These are phyloP conservation scores for Drosophila phalerata DNA, from an alignment of 2,888 invertebrate genomes.

Conservation along the genomic window DNA sequence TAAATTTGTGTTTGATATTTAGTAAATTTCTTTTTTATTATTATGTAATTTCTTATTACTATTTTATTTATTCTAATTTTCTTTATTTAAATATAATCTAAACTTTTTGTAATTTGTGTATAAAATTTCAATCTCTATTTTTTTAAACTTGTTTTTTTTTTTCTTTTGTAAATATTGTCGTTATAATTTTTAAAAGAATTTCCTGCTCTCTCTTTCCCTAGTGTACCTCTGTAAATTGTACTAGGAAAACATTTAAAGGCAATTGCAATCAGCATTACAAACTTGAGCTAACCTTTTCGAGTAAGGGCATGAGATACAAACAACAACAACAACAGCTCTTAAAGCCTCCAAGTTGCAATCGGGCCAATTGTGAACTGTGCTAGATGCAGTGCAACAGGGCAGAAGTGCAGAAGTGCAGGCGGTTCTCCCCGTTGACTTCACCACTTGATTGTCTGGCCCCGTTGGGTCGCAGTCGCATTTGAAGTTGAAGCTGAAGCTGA, in stretches of 20 bases:
- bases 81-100: too few species aligned
- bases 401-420: conserved; percentile 8
- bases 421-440: conserved; percentile 9
- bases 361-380: conserved; percentile 66
- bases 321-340: conserved; percentile 11
- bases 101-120: too few species aligned
- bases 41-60: not conserved
- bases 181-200: not conserved
- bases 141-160: too few species aligned
- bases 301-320: conserved; percentile 66
- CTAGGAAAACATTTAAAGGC: conserved; percentile 2
- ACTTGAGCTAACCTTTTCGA: conserved; percentile 40
- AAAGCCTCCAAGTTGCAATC: conserved; percentile 51
- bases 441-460: conserved; percentile 21
- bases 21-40: not conserved
- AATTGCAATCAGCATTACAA: conserved; percentile 34
- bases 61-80: not conserved
- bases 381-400: conserved; percentile 46
- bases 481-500: not conserved
- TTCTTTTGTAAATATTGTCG: not conserved
- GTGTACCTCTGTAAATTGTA: not conserved
- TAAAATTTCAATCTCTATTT: too few species aligned
- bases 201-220: not conserved
- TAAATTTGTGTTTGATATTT: not conserved
- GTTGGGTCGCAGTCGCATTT: not conserved